Conservation (phyloP, 23 tunicate species). For the Trididemnum nubilum region DNA sequence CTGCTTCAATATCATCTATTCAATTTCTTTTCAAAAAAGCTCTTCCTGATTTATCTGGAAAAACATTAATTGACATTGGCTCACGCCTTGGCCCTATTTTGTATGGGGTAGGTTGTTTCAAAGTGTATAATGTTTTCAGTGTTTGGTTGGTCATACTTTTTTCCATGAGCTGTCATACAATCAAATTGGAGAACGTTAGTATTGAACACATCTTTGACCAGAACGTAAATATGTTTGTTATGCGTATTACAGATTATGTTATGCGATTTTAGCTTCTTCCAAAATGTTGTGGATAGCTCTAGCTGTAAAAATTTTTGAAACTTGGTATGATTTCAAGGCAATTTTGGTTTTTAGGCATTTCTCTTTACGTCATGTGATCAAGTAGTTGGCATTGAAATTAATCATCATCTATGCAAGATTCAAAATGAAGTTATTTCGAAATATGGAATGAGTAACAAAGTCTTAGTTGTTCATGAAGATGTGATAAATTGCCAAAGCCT, state of each 20-base stretch:
- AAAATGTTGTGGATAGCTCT: too few species aligned
- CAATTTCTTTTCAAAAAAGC: constrained; percentile 33
- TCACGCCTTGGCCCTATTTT: constrained; percentile 55
- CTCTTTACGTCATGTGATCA: constrained; percentile 21
- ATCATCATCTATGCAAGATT: constrained; percentile 40
- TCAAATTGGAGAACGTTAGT: too few species aligned
- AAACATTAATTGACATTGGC: constrained; percentile 57
- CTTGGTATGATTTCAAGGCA: too few species aligned
- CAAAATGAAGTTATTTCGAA: constrained; percentile 36
- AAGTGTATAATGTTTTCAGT: too few species aligned
- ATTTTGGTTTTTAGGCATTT: constrained; percentile 38
- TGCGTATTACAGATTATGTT: too few species aligned
- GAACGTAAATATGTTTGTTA: too few species aligned
- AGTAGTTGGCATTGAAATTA: constrained; percentile 63
- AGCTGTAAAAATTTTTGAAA: too few species aligned
- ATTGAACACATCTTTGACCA: too few species aligned
- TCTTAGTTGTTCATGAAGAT: constrained; percentile 35
- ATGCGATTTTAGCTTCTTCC: too few species aligned
- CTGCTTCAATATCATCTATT: constrained; percentile 30
- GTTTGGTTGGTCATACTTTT: not conserved
- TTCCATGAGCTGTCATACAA: too few species aligned
- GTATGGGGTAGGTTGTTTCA: constrained; percentile 43
- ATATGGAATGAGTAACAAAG: constrained; percentile 37
- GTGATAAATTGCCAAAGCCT: constrained; percentile 32
- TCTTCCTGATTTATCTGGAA: constrained; percentile 37